Conservation (phyloP, 2,797 vertebrate species). For the Falco berigora region DNA sequence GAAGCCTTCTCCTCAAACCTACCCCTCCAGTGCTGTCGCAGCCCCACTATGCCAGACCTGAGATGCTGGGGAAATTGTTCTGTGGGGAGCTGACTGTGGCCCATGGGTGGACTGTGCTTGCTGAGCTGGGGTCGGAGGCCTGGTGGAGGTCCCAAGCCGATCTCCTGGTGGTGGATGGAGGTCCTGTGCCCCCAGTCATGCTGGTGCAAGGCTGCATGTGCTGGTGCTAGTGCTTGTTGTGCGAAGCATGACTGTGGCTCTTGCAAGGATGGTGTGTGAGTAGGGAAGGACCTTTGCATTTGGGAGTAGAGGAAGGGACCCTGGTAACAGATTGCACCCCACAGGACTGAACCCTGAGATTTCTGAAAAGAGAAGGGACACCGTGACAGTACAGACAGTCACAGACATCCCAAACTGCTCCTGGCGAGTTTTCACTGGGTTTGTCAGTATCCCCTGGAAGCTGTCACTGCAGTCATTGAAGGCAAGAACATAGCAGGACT, state of each 20-base stretch:
- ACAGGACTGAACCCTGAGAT: background rate
- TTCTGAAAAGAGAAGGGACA: background rate
- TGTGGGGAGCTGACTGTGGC: background rate
- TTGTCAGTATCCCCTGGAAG: background rate
- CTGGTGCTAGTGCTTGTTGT: background rate
- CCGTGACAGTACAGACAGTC: background rate
- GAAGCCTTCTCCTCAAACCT: background rate
- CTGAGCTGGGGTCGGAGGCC: background rate
- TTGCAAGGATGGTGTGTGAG: background rate
- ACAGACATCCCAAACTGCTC: background rate
- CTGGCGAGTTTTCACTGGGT: fast-evolving
- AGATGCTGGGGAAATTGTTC: background rate
- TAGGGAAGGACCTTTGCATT: background rate
- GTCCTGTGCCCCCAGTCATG: background rate
- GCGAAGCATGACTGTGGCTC: background rate
- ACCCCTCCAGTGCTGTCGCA: background rate
- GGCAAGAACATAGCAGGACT: background rate
- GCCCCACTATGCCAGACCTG: background rate
- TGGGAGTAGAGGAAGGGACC: background rate
- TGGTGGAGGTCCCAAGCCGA: background rate
- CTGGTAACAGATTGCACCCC: background rate
- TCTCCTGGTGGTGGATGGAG: background rate
- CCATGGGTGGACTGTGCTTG: background rate
- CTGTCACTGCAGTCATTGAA: background rate
- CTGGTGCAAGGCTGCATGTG: background rate